Evolutionary conservation across 1,140 invertebrate species (phyloP), one percentile per base, ranked within the genome.

Genomic region (Eriocheir sinensis): DNA sequence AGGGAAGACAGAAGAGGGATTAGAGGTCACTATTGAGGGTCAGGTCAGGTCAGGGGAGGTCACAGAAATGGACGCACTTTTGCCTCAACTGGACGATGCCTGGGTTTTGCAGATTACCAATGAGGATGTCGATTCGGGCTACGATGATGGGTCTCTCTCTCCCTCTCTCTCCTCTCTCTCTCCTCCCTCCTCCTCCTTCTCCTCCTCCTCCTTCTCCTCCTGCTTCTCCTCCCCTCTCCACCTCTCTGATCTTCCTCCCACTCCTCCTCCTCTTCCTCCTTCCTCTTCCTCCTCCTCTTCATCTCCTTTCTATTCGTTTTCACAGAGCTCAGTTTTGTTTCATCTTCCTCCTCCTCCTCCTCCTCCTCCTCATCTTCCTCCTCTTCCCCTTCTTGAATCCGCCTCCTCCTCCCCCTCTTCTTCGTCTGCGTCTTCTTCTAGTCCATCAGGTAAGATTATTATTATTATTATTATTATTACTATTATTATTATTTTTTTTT

Each of bases 11-110:
- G n/a, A n/a, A n/a, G n/a, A n/a, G 27, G 60, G 60, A 21, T 53
- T 53, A 53, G 9, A 2, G 21, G 48, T 53, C 48, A 21, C 27
- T 21, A n/a, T n/a, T n/a, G n/a, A 72, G n/a, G 60, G 21, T 1
- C 60, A 72, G 21, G 27, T n/a, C 12, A 48, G 44, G 44, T 48
- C 44, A 48, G n/a, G 27, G n/a, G n/a, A n/a, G 12, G 12, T 72
- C 60, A 72, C 60, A 0, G n/a, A n/a, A n/a, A 91, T 91, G 90
- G 90, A 91, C 60, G 90, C 90, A 32, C 90, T 91, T 32, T 34
- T 91, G 15, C 90, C 90, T 15, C 90, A 91, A n/a, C 30, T 91
- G 32, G 90, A 91, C 53, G 90, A 91, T 0, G 40, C 90, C 4
- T 91, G 90, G 90, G 60, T 79, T 34, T 27, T 53, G 9, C 48